Conservation (phyloP, 1,140 invertebrate species). For the Drosophila arizonae region DNA sequence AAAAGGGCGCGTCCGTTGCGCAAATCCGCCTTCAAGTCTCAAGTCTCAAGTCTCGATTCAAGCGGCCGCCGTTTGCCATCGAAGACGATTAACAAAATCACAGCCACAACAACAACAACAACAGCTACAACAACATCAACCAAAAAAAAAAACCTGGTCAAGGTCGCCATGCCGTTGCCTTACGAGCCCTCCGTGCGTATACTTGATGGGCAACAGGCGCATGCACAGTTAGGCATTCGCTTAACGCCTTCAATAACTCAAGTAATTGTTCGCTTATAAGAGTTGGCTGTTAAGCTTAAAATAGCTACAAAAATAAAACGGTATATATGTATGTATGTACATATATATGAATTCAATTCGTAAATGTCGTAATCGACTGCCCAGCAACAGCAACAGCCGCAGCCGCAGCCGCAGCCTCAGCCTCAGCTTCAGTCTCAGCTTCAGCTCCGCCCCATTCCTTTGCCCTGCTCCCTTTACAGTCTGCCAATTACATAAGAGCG, state of each 20-base stretch:
- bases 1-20: slow-evolving; percentile 70
- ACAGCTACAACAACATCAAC: not conserved
- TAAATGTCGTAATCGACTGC: slow-evolving; percentile 24
- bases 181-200: slow-evolving; percentile 42
- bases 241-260: slow-evolving; percentile 30
- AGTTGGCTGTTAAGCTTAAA: not conserved
- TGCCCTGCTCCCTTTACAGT: not conserved
- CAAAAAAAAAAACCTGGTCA: slow-evolving; percentile 57
- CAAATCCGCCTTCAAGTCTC: slow-evolving; percentile 46
- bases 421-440: not conserved
- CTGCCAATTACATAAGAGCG: slow-evolving; percentile 18
- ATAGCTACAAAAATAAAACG: not conserved
- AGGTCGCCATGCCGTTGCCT: slow-evolving; percentile 47
- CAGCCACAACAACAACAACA: slow-evolving; percentile 1
- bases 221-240: slow-evolving; percentile 39
- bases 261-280: slow-evolving; percentile 3
- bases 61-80: slow-evolving; percentile 32
- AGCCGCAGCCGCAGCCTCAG: not conserved
- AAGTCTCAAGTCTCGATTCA: no score
- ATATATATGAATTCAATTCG: slow-evolving; percentile 12
- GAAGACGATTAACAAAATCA: slow-evolving; percentile 26
- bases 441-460: not conserved
- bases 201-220: slow-evolving; percentile 44
- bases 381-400: not conserved
- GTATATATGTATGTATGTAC: not conserved